Base-by-base conservation (phyloP, 2,113 vertebrate species). In the Tragelaphus scriptus region DNA sequence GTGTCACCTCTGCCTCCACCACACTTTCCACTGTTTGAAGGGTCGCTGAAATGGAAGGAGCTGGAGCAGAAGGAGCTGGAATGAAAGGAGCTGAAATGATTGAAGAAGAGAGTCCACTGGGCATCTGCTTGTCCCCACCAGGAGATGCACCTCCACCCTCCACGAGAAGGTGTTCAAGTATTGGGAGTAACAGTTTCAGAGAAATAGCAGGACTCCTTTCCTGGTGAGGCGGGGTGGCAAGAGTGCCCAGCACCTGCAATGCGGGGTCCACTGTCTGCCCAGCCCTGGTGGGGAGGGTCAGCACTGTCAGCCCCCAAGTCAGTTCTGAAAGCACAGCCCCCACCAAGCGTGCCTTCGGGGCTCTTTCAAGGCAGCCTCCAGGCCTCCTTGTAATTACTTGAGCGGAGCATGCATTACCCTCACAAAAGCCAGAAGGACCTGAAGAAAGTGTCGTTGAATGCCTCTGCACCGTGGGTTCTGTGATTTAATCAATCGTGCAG, bases 401-500 rank as follows among this genome's bases (percentile, higher is more conserved):
- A 81, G 12, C 98, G 98, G 98, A 98, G 97, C 98, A 98, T 96
- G 98, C 98, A 98, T 97, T 98, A 98, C 99, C 99, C 99, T 99
- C 98, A 98, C 98, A 94, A 92, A 98, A 99, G 98, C 99, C 98
- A 97, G 79, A 91, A 98, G 99, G 98, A 98, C 98, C 59, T 47
- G 97, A 98, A 98, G 98, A 98, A 98, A 98, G 98, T 98, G 98
- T 98, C 98, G 93, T 99, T 99, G 98, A 98, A 98, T 97, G 97
- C 99, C 99, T 99, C 98, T 96, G 99, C 99, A 98, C 98, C 98
- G 98, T 98, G 90, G 97, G 98, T 98, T 99, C 99, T 99, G 98
- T 98, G 99, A 99, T 99, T 99, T 99, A 99, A 99, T 99, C 99
- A 99, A 98, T 99, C 98, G 97, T 95, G 96, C 98, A 98, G 99